phyloP scores from a whole-genome alignment of 1,140 invertebrate genomes.

The Teleogryllus occipitalis region DNA sequence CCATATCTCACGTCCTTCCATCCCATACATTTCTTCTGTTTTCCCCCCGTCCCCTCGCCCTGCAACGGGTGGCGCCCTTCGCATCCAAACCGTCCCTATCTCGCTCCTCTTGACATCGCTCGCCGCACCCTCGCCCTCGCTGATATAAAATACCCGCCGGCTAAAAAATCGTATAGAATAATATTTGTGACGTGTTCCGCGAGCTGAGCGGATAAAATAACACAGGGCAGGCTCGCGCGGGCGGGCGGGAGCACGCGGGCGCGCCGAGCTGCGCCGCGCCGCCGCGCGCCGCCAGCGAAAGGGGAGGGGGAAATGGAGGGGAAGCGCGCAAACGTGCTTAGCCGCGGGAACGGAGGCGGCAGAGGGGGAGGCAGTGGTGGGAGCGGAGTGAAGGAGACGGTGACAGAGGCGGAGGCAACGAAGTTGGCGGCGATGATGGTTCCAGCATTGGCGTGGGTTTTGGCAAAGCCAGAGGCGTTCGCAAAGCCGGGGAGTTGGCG shows the following conservation, averaged over 20 bases:
- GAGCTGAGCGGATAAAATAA: not conserved
- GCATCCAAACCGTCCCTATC: not conserved
- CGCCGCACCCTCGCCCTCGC: not conserved
- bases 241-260: too few species aligned
- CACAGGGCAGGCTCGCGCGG: not conserved
- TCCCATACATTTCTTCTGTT: not conserved
- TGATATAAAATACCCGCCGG: not conserved
- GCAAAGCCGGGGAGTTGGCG: too few species aligned
- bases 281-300: not conserved
- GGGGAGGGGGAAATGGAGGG: not conserved
- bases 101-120: not conserved
- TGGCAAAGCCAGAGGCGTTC: too few species aligned
- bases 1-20: not conserved
- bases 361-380: too few species aligned
- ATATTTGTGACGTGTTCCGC: constrained; percentile 3
- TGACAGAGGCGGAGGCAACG: too few species aligned
- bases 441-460: too few species aligned
- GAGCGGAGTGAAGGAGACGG: too few species aligned
- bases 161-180: constrained; percentile 6
- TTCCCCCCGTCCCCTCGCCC: not conserved
- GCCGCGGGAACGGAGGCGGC: too few species aligned
- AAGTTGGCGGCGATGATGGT: too few species aligned
- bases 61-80: too few species aligned
- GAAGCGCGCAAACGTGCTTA: not conserved
- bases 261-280: too few species aligned